phyloP scores from a whole-genome alignment of 1,140 invertebrate genomes.

The Drosophila ananassae region DNA sequence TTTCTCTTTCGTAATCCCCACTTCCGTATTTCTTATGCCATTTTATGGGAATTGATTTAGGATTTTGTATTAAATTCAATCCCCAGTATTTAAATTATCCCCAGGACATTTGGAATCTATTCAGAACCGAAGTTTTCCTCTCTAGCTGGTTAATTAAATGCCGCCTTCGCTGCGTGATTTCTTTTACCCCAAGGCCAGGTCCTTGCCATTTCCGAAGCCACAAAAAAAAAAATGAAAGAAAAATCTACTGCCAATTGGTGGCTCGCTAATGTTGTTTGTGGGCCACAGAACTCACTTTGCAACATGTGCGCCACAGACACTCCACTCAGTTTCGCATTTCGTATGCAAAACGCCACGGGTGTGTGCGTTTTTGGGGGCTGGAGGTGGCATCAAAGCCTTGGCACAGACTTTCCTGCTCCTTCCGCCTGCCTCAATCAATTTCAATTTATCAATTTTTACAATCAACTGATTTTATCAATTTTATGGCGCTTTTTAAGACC shows the following conservation, averaged over 20 bases:
- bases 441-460: conserved; percentile 83
- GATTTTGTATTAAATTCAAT: conserved; percentile 13
- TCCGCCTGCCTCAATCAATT: conserved; percentile 75
- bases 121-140: conserved; percentile 7
- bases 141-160: conserved; percentile 67
- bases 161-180: conserved; percentile 22
- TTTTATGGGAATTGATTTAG: conserved; percentile 3
- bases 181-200: conserved; percentile 28
- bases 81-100: conserved; percentile 12
- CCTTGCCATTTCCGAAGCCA: conserved; percentile 18
- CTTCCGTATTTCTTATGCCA: background rate
- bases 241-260: conserved; percentile 8
- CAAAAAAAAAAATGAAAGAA: background rate
- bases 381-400: conserved; percentile 8
- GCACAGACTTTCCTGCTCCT: conserved; percentile 21
- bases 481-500: conserved; percentile 78
- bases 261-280: conserved; percentile 57
- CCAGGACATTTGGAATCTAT: conserved; percentile 27
- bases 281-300: conserved; percentile 49
- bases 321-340: conserved; percentile 9
- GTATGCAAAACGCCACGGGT: conserved; percentile 48
- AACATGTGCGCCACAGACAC: conserved; percentile 36
- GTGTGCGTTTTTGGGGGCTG: conserved; percentile 19
- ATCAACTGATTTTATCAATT: conserved; percentile 83
- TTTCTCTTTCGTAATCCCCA: too few relatives aligned